phyloP scores from a whole-genome alignment of 2,888 invertebrate species.

The Ommatoiulus sabulosus region DNA sequence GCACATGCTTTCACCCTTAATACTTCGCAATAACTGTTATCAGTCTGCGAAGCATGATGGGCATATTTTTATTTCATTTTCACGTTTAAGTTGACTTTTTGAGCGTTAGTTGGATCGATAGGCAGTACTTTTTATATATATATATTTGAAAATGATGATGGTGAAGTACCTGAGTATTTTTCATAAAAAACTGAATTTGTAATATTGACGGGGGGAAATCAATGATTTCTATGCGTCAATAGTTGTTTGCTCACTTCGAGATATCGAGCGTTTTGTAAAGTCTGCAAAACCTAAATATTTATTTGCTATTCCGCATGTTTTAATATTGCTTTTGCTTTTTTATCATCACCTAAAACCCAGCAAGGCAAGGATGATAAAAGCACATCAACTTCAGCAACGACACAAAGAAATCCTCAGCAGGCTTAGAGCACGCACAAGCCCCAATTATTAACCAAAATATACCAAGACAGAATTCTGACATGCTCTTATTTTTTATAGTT shows the following conservation, averaged over 20 bases:
- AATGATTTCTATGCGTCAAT: neutral
- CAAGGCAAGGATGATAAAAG: neutral
- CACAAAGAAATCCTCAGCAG: too few relatives aligned
- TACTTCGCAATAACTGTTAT: too few relatives aligned
- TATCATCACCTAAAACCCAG: neutral
- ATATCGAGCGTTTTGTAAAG: neutral
- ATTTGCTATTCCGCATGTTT: neutral
- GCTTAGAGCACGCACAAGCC: too few relatives aligned
- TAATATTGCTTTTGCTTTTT: neutral
- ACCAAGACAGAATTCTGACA: too few relatives aligned
- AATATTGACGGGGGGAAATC: neutral
- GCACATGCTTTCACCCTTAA: too few relatives aligned
- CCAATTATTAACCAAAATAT: too few relatives aligned
- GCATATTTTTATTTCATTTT: too few relatives aligned
- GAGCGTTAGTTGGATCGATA: neutral
- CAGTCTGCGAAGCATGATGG: too few relatives aligned
- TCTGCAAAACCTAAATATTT: neutral
- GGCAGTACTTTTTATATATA: neutral
- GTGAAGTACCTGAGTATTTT: neutral
- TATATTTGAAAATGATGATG: neutral
- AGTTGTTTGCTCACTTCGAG: neutral
- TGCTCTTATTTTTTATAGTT: too few relatives aligned
- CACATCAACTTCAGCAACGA: neutral
- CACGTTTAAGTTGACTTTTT: neutral
- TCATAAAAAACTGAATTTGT: neutral